Evolutionary conservation across 2,113 vertebrate genomes (phyloP).

Genomic region (Calonectris borealis): DNA sequence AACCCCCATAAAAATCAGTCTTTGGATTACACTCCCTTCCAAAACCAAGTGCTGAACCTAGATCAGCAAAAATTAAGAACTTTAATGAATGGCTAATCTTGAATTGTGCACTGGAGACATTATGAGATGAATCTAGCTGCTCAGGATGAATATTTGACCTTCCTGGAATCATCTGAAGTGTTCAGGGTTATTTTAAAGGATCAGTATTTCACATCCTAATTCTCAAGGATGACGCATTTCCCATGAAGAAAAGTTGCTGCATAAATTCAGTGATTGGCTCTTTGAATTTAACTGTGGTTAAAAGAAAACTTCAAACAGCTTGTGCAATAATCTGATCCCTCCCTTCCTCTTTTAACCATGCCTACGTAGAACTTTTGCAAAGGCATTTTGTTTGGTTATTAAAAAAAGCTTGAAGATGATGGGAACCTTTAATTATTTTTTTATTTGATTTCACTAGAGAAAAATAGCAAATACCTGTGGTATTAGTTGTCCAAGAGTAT

Average conservation of each 20-base stretch:
- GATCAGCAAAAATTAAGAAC: not conserved
- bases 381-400: not conserved
- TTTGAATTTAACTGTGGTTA: not conserved
- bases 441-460: not conserved
- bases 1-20: not conserved
- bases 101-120: not conserved
- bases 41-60: not conserved
- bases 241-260: not conserved
- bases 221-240: not conserved
- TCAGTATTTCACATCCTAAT: not conserved
- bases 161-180: not conserved
- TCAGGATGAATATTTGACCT: not conserved
- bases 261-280: not conserved
- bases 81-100: not conserved
- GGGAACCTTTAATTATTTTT: conserved; percentile 31
- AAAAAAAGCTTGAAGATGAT: not conserved
- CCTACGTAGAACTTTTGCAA: not conserved
- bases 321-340: not conserved
- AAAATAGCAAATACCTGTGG: not conserved
- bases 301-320: conserved; percentile 13
- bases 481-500: not conserved
- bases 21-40: not conserved
- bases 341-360: not conserved
- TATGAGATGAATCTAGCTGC: not conserved
- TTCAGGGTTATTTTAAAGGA: not conserved